Conservation (phyloP, 1,140 invertebrate genomes). For the Meteorus sp. region DNA sequence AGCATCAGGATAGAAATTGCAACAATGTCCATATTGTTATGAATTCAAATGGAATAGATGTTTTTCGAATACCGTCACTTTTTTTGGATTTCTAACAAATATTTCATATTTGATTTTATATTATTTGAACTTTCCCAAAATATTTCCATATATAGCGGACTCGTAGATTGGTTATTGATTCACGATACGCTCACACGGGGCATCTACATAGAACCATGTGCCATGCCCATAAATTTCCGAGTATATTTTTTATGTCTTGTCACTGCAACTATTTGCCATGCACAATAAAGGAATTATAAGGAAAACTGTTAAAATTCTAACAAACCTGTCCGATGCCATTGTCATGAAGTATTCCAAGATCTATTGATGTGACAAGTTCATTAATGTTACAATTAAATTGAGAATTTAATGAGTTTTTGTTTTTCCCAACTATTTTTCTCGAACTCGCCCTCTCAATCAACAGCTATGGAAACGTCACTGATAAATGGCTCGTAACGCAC, state of each 20-base stretch:
- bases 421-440: no score
- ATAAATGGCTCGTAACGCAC: no score
- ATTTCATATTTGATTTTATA: not conserved
- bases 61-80: no score
- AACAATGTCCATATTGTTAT: no score
- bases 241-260: not conserved
- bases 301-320: not conserved
- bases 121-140: not conserved
- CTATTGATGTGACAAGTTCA: not conserved
- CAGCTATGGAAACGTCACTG: not conserved
- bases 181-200: not conserved
- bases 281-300: not conserved
- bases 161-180: slow-evolving; percentile 11
- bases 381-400: not conserved
- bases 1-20: not conserved
- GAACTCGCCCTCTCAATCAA: slow-evolving; percentile 1
- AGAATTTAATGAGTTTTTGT: not conserved
- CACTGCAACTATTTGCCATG: not conserved
- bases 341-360: not conserved
- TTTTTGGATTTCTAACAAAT: not conserved
- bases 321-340: slow-evolving; percentile 10
- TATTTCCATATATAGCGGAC: slow-evolving; percentile 3
- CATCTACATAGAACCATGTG: slow-evolving; percentile 11
- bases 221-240: not conserved
- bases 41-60: no score